These are phyloP conservation scores for Ceraclea dissimilis DNA, from an alignment of 2,888 invertebrate genomes.

Conservation along the genomic window DNA sequence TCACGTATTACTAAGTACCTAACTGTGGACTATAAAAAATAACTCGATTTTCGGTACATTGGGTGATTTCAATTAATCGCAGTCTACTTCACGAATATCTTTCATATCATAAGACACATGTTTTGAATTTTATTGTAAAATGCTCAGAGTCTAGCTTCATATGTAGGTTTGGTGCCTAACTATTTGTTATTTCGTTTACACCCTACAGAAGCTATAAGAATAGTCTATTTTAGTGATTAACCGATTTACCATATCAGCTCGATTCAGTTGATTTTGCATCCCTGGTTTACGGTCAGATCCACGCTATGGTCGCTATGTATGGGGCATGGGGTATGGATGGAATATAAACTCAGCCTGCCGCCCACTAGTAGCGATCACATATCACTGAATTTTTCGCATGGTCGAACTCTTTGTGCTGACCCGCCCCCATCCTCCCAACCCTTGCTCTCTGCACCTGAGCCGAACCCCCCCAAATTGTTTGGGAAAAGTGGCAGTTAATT, in stretches of 20 bases:
- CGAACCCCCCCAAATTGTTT: neutral
- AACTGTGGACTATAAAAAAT: too few relatives aligned
- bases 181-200: too few relatives aligned
- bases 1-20: too few relatives aligned
- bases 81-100: too few relatives aligned
- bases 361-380: constrained; percentile 13
- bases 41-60: too few relatives aligned
- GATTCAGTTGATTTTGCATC: neutral
- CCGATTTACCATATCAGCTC: neutral
- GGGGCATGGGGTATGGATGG: too few relatives aligned
- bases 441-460: too few relatives aligned
- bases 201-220: neutral
- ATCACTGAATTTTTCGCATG: constrained; percentile 26
- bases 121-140: too few relatives aligned
- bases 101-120: too few relatives aligned
- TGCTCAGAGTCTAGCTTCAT: too few relatives aligned
- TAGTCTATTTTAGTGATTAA: neutral
- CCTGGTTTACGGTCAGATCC: neutral
- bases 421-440: neutral
- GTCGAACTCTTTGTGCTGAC: constrained; percentile 24
- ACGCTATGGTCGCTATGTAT: neutral
- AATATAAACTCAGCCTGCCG: neutral
- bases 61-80: too few relatives aligned
- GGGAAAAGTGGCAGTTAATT: constrained; percentile 15
- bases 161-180: too few relatives aligned